phyloP scores from a whole-genome alignment of 1,140 invertebrate species.

The Bombus polaris region DNA sequence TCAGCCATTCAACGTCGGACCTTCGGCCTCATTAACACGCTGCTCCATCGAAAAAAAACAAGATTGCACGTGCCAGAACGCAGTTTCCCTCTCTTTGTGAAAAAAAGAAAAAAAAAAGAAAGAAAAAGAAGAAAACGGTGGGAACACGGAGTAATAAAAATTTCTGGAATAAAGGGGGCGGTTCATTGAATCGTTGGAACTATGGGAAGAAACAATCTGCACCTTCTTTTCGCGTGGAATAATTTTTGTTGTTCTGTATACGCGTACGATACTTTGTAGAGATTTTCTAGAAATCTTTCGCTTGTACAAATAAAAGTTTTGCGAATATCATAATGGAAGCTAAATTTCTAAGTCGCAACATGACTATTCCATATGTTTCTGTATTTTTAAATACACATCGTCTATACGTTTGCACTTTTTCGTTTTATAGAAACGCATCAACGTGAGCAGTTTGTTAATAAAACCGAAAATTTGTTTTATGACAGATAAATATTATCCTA shows the following conservation, averaged over 20 bases:
- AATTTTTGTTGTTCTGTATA: not conserved
- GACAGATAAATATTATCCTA: too few relatives aligned
- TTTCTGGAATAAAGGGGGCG: conserved; percentile 4
- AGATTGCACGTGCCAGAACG: conserved; percentile 2
- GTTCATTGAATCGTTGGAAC: not conserved
- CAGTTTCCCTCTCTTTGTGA: not conserved
- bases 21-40: conserved; percentile 28
- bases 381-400: too few relatives aligned
- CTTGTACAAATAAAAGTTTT: too few relatives aligned
- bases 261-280: not conserved
- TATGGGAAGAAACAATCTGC: not conserved
- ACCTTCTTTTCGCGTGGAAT: not conserved
- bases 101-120: not conserved
- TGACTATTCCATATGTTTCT: too few relatives aligned
- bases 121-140: not conserved
- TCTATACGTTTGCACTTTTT: not conserved
- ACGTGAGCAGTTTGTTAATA: too few relatives aligned
- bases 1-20: conserved; percentile 21
- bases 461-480: too few relatives aligned
- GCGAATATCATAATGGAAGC: not conserved
- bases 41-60: conserved; percentile 6
- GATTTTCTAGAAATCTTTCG: not conserved
- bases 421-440: too few relatives aligned
- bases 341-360: not conserved
- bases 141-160: not conserved